Conservation (phyloP, 2,113 vertebrate species). For the Rhynchomys soricoides region DNA sequence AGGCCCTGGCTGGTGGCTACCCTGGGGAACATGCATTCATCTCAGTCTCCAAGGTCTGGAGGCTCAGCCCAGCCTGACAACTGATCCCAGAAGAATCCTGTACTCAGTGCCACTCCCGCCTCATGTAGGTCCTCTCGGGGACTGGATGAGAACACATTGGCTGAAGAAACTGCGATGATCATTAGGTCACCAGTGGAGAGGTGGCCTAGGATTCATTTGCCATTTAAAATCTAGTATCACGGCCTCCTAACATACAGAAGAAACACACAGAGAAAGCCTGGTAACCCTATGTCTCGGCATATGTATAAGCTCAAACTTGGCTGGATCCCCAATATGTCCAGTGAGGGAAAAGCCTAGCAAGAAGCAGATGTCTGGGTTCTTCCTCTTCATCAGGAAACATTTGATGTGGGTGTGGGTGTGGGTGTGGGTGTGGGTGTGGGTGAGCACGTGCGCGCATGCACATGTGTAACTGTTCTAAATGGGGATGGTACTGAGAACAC, state of each 20-base stretch:
- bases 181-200: not conserved
- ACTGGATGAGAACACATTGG: not conserved
- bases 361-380: not conserved
- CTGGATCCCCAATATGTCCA: not conserved
- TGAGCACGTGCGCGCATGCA: fast-evolving
- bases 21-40: not conserved
- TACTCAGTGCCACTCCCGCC: not conserved
- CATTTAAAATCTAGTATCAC: not conserved
- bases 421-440: not conserved
- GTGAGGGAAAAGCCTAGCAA: not conserved
- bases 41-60: not conserved
- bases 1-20: not conserved
- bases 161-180: not conserved
- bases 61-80: not conserved
- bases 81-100: not conserved
- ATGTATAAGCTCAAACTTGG: not conserved
- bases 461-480: not conserved
- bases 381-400: not conserved
- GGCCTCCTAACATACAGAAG: not conserved
- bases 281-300: not conserved
- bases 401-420: not conserved
- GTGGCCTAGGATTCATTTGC: not conserved
- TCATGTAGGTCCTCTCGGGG: not conserved
- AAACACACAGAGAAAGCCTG: not conserved
- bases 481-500: not conserved